These are phyloP conservation scores for Podargus strigoides DNA, from an alignment of 2,797 vertebrate species.

Conservation along the genomic window DNA sequence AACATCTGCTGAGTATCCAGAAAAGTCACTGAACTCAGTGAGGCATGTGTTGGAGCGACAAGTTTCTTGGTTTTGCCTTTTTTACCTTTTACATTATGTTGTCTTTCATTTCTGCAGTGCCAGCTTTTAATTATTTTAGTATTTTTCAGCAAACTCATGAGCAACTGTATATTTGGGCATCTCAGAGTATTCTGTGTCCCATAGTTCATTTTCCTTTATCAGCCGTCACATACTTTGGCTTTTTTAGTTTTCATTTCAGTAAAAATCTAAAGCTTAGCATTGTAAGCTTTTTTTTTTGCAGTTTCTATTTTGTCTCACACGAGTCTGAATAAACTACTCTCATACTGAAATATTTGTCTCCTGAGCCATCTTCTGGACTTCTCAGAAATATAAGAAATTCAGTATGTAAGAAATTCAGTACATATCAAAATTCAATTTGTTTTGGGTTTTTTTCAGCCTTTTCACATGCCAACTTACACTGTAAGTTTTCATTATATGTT, in stretches of 20 bases:
- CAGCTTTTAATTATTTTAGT: background rate
- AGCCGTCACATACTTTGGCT: background rate
- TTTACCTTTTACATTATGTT: background rate
- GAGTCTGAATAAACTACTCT: background rate
- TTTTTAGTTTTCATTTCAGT: background rate
- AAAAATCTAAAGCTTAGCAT: background rate
- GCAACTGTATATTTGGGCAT: background rate
- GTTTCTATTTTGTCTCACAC: background rate
- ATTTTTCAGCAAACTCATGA: background rate
- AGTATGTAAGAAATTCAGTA: background rate
- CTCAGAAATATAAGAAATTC: background rate
- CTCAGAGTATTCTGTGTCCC: background rate
- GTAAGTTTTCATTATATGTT: background rate
- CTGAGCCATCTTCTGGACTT: background rate
- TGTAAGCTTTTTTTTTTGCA: background rate
- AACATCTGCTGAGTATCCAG: background rate
- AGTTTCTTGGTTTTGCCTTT: background rate
- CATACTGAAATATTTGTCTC: background rate
- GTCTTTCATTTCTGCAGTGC: background rate
- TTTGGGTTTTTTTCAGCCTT: background rate
- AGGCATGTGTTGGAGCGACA: background rate
- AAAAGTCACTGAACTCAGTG: background rate
- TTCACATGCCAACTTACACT: background rate
- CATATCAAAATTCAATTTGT: background rate
- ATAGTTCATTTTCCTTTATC: background rate